Conservation (phyloP, 2,797 vertebrate genomes). For the Cossypha polioptera region DNA sequence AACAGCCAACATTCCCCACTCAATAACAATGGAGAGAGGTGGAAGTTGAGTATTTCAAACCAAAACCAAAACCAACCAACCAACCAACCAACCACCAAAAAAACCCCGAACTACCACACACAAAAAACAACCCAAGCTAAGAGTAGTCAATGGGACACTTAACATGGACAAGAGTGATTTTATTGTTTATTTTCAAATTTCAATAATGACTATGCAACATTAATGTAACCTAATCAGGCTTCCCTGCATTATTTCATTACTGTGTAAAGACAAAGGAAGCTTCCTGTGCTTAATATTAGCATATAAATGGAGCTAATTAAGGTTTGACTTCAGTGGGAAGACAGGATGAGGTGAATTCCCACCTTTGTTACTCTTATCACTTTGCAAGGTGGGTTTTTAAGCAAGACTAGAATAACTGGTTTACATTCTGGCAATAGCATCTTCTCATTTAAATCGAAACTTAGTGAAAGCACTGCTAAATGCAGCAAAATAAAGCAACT, state of each 20-base stretch:
- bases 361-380: conserved; percentile 40
- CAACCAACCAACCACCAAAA: neutral
- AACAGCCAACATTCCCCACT: neutral
- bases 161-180: neutral
- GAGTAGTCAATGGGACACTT: neutral
- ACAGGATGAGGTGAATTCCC: conserved; percentile 26
- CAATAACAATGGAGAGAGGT: neutral
- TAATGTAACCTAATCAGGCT: neutral
- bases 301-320: neutral
- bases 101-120: neutral
- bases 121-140: neutral
- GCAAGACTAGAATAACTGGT: conserved; percentile 20
- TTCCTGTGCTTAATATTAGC: neutral
- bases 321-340: conserved; percentile 17
- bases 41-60: neutral
- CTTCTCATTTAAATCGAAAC: neutral
- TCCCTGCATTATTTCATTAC: neutral
- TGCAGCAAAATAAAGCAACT: neutral
- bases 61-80: neutral
- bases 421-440: neutral
- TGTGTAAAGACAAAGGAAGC: neutral
- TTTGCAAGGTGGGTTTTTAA: neutral
- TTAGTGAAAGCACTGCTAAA: neutral
- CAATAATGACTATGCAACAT: neutral
- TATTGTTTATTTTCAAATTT: neutral